Conservation (phyloP, 2,797 vertebrate species). For the Chromobotia macracanthus region DNA sequence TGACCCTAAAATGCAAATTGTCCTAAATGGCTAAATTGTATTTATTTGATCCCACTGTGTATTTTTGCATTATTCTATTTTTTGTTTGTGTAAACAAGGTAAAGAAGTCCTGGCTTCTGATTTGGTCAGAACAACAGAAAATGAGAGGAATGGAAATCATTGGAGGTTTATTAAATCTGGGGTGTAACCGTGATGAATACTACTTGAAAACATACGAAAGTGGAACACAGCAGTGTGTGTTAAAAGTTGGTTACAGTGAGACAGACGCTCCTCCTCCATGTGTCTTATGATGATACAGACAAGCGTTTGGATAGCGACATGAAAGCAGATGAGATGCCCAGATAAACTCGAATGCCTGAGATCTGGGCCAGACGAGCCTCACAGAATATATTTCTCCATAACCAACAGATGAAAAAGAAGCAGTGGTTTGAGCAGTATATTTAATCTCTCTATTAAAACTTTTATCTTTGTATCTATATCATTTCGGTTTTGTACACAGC, state of each 20-base stretch:
- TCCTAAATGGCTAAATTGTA: no score
- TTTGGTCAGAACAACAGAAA: neutral
- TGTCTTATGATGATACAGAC: constrained; percentile 44
- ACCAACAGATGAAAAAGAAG: constrained; percentile 34
- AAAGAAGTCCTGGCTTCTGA: neutral
- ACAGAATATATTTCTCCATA: constrained; percentile 22
- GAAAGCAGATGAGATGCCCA: constrained; percentile 51
- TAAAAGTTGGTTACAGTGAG: constrained; percentile 21
- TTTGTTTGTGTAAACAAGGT: neutral
- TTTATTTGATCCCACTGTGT: neutral
- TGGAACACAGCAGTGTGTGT: constrained; percentile 3
- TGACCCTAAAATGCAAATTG: no score
- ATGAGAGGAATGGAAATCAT: neutral
- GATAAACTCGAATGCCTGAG: constrained; percentile 49
- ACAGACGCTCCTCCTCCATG: constrained; percentile 2
- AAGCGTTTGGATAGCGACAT: constrained; percentile 50
- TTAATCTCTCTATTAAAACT: constrained; percentile 46
- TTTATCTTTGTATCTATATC: constrained; percentile 52
- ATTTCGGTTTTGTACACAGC: constrained; percentile 34
- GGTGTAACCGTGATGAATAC: neutral
- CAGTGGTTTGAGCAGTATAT: constrained; percentile 17
- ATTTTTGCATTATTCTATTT: neutral
- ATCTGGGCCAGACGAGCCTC: constrained; percentile 32
- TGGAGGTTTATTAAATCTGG: no score
- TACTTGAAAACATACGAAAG: neutral